Evolutionary conservation across 2,113 vertebrate species (phyloP).

Genomic region (Ailuropoda melanoleuca): DNA sequence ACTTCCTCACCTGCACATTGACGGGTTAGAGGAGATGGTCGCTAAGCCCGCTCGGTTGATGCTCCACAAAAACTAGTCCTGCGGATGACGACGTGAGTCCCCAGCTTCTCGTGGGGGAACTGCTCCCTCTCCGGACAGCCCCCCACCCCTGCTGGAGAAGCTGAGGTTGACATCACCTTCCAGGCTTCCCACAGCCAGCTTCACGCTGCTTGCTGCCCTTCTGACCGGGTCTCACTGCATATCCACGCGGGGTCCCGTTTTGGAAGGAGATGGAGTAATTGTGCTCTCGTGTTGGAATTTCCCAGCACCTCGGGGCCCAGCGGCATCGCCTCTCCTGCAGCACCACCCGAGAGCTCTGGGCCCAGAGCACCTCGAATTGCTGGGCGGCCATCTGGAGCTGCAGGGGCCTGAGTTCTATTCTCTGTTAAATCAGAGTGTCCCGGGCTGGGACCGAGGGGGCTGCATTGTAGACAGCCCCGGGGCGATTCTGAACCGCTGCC

Average conservation of each 20-base stretch:
- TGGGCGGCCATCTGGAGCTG: neutral
- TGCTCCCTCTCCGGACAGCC: neutral
- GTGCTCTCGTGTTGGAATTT: neutral
- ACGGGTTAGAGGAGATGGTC: neutral
- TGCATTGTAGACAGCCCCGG: neutral
- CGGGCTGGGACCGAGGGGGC: too few species aligned
- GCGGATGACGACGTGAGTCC: rapidly evolving
- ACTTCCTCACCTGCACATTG: neutral
- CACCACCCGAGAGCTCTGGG: neutral
- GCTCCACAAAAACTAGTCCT: neutral
- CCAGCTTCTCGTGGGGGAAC: neutral
- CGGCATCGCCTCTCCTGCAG: neutral
- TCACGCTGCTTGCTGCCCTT: neutral
- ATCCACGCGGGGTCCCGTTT: rapidly evolving
- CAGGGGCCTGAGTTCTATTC: neutral
- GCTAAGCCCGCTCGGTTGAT: neutral
- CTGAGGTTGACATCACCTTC: neutral
- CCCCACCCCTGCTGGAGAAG: neutral
- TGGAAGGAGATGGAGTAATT: neutral
- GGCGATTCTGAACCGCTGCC: neutral
- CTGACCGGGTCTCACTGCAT: too few species aligned
- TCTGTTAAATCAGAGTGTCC: neutral
- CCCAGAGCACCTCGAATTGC: neutral
- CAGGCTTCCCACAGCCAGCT: neutral
- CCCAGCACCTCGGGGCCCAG: neutral